Evolutionary conservation across 2,113 vertebrate genomes (phyloP), one percentile per base, ranked within the genome.

Genomic region (Ptyas mucosa): DNA sequence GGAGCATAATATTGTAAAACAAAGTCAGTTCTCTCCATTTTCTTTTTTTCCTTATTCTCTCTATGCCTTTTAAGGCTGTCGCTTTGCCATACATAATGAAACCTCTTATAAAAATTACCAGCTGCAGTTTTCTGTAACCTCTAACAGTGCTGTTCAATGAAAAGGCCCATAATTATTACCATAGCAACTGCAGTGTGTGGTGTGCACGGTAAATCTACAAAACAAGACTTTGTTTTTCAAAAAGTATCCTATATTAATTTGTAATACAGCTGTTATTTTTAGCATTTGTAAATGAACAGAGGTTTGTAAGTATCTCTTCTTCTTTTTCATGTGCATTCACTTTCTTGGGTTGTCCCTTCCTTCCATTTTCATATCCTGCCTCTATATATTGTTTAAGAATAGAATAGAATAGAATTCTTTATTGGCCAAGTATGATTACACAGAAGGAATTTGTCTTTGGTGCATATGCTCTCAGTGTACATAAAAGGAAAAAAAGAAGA

Each of bases 91-190:
- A 93, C 93, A 95, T 96, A 64, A 34, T 94, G 94, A 92, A 96
- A 93, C 95, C 97, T 97, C 97, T 98, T 96, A 97, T 95, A 96
- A 97, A 81, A 90, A 96, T 96, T 97, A 97, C 96, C 97, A 97
- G 96, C 95, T 95, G 96, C 95, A 94, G 95, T 96, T 97, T 96
- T 95, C 49, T 94, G 93, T 96, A 97, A 97, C 97, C 97, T 97
- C 97, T 97, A 75, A 96, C 89, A 92, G 97, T 95, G 96, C 97
- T 97, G 97, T 97, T 98, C 97, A 97, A 95, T 97, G 95, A 96
- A 81, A 97, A 97, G 96, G 93, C 1, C 96, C 96, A 97, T 97
- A 97, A 98, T 98, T 97, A 98, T 98, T 98, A 97, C 98, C 98
- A 98, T 98, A 97, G 98, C 98, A 98, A 98, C 97, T 95, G 85